Evolutionary conservation across 53 echinoderm and acorn worm species (phyloP), one percentile per base, ranked within the genome.

Genomic region (Zoroaster sp.): DNA sequence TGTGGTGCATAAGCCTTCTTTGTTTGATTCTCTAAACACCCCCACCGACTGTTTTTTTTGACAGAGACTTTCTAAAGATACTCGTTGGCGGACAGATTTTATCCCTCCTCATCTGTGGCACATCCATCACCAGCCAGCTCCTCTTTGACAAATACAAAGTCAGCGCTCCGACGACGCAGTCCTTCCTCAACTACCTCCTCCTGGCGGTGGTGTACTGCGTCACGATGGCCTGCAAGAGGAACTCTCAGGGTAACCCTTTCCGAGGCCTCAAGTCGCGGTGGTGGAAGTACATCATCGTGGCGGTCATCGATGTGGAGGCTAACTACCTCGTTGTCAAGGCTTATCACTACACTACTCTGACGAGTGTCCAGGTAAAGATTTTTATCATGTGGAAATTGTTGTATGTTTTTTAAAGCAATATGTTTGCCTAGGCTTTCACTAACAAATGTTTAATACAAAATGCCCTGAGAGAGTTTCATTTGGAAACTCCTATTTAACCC

Each of bases 251-350:
- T n/a, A 94, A 93, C 90, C 95, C 95, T 83, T 94, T 92, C 75
- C 71, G 89, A 35, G 86, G 95, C 69, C 92, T 95, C 76, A 78
- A 79, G 65, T 69, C 88, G 34, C 72, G 97, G 18, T 93, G 97
- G 81, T 97, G 97, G 97, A 94, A 94, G 83, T 97, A 97, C 69
- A 41, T 93, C 52, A 75, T 95, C 8, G 91, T 97, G 3, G 97
- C 97, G 0, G 21, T 83, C 15, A 91, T 95, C 14, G 97, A 97
- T 45, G 97, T 97, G 1, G 97, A 97, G 88, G 97, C 97, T 12
- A 97, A 97, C 65, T 97, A 95, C 72, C 77, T 97, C 39, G 94
- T 97, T 6, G 97, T 97, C 30, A 97, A 97, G 74, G 97, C 97
- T 10, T 97, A 97, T 69, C 95, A 95, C 87, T 95, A 92, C 75